Percentiles rank a stretch among this genome's conserved stretches.
Evolutionary conservation across 2,113 vertebrate genomes (phyloP).

Genomic region (Salminus brasiliensis): DNA sequence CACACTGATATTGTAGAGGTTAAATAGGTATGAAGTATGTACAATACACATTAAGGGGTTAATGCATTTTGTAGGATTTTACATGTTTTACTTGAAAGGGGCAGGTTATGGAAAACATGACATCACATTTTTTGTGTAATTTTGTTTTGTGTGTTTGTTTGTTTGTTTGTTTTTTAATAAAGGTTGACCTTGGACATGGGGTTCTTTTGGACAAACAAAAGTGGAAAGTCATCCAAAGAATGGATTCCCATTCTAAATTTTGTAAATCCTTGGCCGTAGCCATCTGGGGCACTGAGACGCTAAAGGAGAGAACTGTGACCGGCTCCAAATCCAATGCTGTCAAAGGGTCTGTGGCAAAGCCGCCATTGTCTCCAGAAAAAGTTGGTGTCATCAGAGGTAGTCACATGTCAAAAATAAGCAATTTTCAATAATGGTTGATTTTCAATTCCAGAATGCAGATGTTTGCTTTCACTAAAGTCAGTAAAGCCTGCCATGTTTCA

Average conservation of each 20-base stretch:
- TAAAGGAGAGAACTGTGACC: constrained; percentile 40
- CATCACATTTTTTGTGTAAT: not conserved
- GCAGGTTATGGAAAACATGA: not conserved
- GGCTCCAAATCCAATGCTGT: constrained; percentile 41
- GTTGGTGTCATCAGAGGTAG: constrained; percentile 45
- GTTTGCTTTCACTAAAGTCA: not conserved
- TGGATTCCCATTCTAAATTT: constrained; percentile 42
- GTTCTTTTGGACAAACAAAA: constrained; percentile 37
- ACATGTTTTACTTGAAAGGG: not conserved
- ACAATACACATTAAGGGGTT: too few species aligned
- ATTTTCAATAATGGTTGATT: too few species aligned
- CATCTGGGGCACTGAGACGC: constrained; percentile 32
- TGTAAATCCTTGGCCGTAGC: constrained; percentile 42
- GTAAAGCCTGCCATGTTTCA: not conserved
- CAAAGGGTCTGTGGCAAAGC: constrained; percentile 38
- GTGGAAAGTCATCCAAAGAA: constrained; percentile 41
- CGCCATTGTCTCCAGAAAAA: constrained; percentile 45
- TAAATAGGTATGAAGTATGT: too few species aligned
- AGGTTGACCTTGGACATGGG: constrained; percentile 36
- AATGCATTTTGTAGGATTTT: too few species aligned
- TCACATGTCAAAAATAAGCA: not conserved
- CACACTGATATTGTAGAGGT: too few species aligned
- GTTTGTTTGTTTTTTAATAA: too few species aligned
- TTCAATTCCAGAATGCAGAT: too few species aligned
- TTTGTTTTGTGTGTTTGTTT: not conserved